phyloP scores from a whole-genome alignment of 2,888 invertebrate species.

The Scelioninae gen. 1 region DNA sequence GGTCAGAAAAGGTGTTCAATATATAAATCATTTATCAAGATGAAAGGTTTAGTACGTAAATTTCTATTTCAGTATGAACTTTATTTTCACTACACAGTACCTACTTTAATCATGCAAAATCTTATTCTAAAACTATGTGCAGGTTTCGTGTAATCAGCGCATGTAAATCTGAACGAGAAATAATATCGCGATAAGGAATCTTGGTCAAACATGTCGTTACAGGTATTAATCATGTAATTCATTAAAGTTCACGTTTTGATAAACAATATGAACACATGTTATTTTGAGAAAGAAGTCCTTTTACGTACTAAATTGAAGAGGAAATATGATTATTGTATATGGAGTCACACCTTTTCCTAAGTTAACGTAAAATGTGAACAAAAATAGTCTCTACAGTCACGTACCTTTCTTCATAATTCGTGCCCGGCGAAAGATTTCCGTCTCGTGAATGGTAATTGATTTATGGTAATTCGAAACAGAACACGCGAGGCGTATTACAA shows the following conservation, averaged over 20 bases:
- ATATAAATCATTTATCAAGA: slow-evolving; percentile 2
- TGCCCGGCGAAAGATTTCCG: slow-evolving; percentile 20
- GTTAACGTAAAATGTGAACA: background rate
- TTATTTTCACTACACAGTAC: slow-evolving; percentile 7
- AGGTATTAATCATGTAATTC: slow-evolving; percentile 4
- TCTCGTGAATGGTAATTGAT: background rate
- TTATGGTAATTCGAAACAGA: slow-evolving; percentile 8
- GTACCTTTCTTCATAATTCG: slow-evolving; percentile 29
- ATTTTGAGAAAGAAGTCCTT: background rate
- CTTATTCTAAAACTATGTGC: slow-evolving; percentile 31
- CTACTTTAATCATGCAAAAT: slow-evolving; percentile 30
- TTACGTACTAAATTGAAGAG: slow-evolving; percentile 28
- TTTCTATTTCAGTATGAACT: slow-evolving; percentile 7
- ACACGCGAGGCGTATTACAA: background rate
- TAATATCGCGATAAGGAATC: slow-evolving; percentile 21
- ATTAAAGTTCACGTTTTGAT: slow-evolving; percentile 14
- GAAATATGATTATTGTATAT: background rate
- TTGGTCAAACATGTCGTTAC: slow-evolving; percentile 15
- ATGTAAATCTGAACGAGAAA: slow-evolving; percentile 15
- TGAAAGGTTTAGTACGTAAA: slow-evolving; percentile 37
- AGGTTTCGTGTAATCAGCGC: slow-evolving; percentile 20
- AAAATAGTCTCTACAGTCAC: slow-evolving; percentile 2
- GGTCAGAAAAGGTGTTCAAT: slow-evolving; percentile 17
- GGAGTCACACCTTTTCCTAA: slow-evolving; percentile 27
- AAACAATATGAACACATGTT: slow-evolving; percentile 1